These are phyloP conservation scores for Pollenia amentaria DNA, from an alignment of 2,888 invertebrate species.

Conservation along the genomic window DNA sequence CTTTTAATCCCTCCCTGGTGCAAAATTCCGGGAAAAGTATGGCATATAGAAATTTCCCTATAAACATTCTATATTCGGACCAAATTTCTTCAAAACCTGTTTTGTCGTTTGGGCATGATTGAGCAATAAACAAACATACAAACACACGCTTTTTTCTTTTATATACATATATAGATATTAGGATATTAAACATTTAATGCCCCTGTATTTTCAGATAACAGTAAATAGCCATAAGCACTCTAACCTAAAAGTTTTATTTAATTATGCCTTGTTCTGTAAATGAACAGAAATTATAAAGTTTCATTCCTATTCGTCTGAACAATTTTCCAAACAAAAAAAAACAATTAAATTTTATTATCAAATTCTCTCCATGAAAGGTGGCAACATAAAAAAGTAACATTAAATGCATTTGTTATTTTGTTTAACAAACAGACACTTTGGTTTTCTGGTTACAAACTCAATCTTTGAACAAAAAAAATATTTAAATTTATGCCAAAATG, in stretches of 20 bases:
- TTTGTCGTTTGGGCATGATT: too few species aligned
- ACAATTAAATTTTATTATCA: constrained; percentile 21
- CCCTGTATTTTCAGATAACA: background rate
- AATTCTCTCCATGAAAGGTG: background rate
- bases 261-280: background rate
- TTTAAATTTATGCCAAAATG: background rate
- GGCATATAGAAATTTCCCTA: too few species aligned
- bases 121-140: too few species aligned
- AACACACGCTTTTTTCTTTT: too few species aligned
- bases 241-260: background rate
- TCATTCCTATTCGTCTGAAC: too few species aligned
- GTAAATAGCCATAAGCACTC: too few species aligned
- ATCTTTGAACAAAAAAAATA: background rate
- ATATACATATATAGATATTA: too few species aligned
- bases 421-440: constrained; percentile 1
- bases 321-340: background rate
- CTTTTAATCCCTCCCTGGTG: too few species aligned
- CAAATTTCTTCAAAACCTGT: too few species aligned
- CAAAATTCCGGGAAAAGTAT: too few species aligned
- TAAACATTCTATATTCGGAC: too few species aligned
- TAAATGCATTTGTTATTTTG: constrained; percentile 33
- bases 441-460: background rate
- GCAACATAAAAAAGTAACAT: background rate
- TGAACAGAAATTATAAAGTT: constrained; percentile 11
- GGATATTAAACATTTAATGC: constrained; percentile 5